Conservation (phyloP, 2,113 vertebrate genomes). For the Equus przewalskii region DNA sequence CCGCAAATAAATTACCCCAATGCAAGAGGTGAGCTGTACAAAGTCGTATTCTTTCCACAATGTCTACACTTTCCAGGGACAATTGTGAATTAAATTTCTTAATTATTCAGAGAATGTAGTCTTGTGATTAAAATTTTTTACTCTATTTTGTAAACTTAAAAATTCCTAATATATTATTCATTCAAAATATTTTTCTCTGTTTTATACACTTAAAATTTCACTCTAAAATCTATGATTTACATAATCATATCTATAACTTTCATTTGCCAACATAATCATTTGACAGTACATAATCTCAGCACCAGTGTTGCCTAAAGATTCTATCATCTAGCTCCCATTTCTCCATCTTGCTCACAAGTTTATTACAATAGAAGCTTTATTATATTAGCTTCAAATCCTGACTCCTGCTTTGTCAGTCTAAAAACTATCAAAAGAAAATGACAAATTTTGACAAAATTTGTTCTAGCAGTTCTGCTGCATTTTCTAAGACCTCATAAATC, state of each 20-base stretch:
- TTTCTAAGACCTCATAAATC: conserved; percentile 58
- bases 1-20: not conserved
- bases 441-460: conserved; percentile 63
- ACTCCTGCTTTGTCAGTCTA: conserved; percentile 21
- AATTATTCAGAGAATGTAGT: not conserved
- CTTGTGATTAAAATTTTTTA: not conserved
- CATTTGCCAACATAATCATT: not conserved
- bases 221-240: not conserved
- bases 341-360: not conserved
- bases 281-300: not conserved
- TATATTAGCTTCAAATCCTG: not conserved
- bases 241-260: not conserved
- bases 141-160: not conserved
- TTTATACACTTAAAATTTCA: not conserved
- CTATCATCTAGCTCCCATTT: not conserved
- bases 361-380: not conserved
- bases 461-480: not conserved
- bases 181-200: not conserved
- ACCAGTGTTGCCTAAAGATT: not conserved
- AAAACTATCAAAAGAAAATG: conserved; percentile 26
- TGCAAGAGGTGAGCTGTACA: not conserved
- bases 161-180: not conserved
- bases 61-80: not conserved
- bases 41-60: not conserved
- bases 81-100: not conserved